Base-by-base conservation (phyloP, 2,888 invertebrate genomes). In the Scaeva pyrastri region DNA sequence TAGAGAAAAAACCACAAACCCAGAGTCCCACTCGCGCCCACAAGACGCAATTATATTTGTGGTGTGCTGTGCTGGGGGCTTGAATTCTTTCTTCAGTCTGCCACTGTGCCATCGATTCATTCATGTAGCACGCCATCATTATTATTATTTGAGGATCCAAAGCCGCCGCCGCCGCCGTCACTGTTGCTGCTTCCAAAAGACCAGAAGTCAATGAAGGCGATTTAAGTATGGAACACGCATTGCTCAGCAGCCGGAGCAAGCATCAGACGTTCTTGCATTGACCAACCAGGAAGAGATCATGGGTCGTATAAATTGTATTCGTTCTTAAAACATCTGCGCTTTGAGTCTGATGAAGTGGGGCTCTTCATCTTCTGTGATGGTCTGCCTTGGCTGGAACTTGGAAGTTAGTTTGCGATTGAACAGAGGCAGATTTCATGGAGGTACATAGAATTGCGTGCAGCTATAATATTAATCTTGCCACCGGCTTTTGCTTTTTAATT, bases 221-320 rank as follows among this genome's bases (percentile, higher is more conserved):
- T 72, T 72, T 50, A 55, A 82, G 48, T 31, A 21, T 39, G 56
- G n/a, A 66, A 56, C 76, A 83, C 73, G 74, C 78, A 64, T 36
- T 43, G 41, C 11, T 68, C 36, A 31, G 31, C 36, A 31, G 31
- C 31, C 31, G 8, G 31, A 31, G 60, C 19, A 21, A 39, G 58
- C 70, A 48, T 60, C 58, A 48, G 74, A 50, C 55, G 66, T n/a
- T 56, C 55, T 48, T 66, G 36, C 31, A 21, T 23, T 78, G 75
- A 68, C 58, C 80, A 73, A 85, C 85, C 85, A 81, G 85, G 85
- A 80, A 85, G 85, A 85, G 85, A 85, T 85, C 81, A 85, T 60
- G 81, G 81, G 85, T 85, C 81, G 80, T 45, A 74, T 80, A 73
- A 85, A 80, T 80, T 80, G 68, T 68, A 26, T 16, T 56, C 60